A percentile compares a stretch with the other conserved stretches of the same genome.
These are phyloP conservation scores for Aleiodes sp. DNA, from an alignment of 1,140 invertebrate species.

Conservation along the genomic window DNA sequence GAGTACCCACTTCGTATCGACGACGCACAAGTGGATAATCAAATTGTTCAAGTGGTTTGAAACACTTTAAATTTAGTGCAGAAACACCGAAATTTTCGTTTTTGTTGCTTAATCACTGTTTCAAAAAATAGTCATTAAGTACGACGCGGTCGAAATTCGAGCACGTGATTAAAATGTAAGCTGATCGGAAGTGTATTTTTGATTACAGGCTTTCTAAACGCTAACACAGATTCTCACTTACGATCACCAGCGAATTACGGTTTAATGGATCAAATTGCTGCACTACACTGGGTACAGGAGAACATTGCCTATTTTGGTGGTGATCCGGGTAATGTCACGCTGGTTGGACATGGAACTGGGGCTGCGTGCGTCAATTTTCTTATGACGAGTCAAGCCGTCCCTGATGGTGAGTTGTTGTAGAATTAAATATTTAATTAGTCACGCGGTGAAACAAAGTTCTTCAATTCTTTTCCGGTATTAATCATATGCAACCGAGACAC, in stretches of 20 bases:
- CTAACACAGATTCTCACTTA: constrained; percentile 83
- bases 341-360: constrained; percentile 94
- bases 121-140: no score
- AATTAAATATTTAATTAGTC: no score
- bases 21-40: no score
- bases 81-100: no score
- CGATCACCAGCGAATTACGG: constrained; percentile 92
- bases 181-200: constrained; percentile 44
- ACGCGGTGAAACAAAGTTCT: no score
- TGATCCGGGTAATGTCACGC: constrained; percentile 90
- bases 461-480: not conserved
- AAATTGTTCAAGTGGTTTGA: no score
- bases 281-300: constrained; percentile 92
- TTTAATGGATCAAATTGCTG: constrained; percentile 94
- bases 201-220: constrained; percentile 85
- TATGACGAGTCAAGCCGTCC: constrained; percentile 89
- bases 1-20: no score
- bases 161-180: no score
- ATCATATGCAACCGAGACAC: no score
- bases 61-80: no score
- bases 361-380: constrained; percentile 95
- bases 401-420: constrained; percentile 88
- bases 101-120: no score
- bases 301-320: constrained; percentile 93
- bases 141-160: no score